Percentiles rank a stretch among this genome's conserved stretches.
These are phyloP conservation scores for Dicrostonyx torquatus DNA, from an alignment of 2,797 vertebrate genomes.

Conservation along the genomic window DNA sequence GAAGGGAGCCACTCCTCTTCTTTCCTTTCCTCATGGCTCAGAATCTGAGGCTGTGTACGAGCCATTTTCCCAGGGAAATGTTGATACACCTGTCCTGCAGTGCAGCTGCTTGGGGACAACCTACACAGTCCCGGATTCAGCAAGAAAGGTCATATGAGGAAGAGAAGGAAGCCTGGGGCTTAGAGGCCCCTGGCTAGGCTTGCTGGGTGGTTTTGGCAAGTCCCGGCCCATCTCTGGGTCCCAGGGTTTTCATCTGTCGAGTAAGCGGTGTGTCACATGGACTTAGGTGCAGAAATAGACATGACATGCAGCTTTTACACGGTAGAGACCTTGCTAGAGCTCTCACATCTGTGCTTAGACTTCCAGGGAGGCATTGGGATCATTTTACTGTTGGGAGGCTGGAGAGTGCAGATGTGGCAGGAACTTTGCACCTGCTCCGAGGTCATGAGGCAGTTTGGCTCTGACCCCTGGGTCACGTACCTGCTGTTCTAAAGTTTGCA, in stretches of 20 bases:
- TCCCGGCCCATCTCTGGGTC: background rate
- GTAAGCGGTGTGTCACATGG: background rate
- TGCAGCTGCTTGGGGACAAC: background rate
- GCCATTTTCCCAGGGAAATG: background rate
- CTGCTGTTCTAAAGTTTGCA: background rate
- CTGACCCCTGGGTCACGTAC: background rate
- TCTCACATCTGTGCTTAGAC: background rate
- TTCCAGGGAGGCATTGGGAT: background rate
- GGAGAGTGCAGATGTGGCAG: background rate
- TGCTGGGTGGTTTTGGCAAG: background rate
- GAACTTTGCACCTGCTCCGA: background rate
- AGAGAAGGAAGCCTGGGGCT: background rate
- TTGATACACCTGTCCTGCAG: accelerated
- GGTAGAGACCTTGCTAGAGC: background rate
- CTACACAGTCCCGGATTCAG: background rate
- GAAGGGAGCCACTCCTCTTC: background rate
- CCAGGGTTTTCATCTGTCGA: background rate
- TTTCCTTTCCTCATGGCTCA: background rate
- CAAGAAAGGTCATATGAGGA: background rate
- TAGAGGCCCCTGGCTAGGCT: background rate
- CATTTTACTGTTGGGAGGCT: background rate
- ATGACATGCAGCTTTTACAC: background rate
- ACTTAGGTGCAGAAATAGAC: conserved; percentile 7
- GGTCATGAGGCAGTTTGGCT: background rate
- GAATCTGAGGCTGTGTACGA: background rate